phyloP scores from a whole-genome alignment of 2,797 vertebrate genomes.

The Ambastaia sidthimunki region DNA sequence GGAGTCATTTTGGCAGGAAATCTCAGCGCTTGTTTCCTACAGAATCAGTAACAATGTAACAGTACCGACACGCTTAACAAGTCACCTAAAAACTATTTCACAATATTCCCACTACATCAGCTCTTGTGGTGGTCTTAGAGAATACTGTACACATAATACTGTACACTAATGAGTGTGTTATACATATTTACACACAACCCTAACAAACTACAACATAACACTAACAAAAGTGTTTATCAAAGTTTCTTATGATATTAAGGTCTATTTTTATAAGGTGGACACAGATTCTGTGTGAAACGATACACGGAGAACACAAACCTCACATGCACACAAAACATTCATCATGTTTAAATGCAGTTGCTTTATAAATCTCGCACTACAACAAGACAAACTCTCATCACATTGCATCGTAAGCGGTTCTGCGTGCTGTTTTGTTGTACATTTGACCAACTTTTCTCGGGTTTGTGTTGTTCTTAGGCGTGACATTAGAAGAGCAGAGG shows the following conservation, averaged over 20 bases:
- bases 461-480: not conserved
- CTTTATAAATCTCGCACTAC: too few relatives aligned
- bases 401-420: not conserved
- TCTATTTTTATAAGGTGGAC: too few relatives aligned
- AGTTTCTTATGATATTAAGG: too few relatives aligned
- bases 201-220: not conserved
- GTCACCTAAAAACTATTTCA: not conserved
- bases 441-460: constrained; percentile 22
- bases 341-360: too few relatives aligned
- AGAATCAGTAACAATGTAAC: not conserved
- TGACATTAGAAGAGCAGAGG: not conserved
- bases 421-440: not conserved
- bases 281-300: not conserved
- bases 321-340: not conserved
- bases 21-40: not conserved
- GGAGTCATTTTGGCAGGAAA: not conserved
- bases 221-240: not conserved
- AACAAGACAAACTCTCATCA: too few relatives aligned
- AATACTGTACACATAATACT: not conserved
- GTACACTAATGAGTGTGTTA: not conserved
- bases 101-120: not conserved
- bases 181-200: too few relatives aligned
- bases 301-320: not conserved
- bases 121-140: not conserved
- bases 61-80: not conserved